phyloP scores from a whole-genome alignment of 2,113 vertebrate species.

The Dromiciops gliroides region DNA sequence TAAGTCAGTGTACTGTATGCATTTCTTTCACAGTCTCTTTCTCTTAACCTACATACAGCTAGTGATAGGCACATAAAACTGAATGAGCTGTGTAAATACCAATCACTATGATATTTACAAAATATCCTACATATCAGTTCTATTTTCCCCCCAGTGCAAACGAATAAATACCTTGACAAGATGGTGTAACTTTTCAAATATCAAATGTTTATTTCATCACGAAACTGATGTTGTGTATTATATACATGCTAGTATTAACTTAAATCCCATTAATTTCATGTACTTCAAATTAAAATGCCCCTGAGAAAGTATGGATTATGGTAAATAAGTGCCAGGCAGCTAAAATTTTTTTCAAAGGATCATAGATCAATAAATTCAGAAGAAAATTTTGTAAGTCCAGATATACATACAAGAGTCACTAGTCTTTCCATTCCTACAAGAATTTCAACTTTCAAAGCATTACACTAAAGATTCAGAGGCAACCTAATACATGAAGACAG shows the following conservation, averaged over 20 bases:
- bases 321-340: constrained; percentile 9
- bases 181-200: background rate
- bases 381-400: background rate
- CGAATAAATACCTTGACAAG: background rate
- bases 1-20: background rate
- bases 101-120: background rate
- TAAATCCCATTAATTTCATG: constrained; percentile 5
- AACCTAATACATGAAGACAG: constrained; percentile 20
- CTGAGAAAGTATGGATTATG: background rate
- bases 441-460: background rate
- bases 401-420: constrained; percentile 29
- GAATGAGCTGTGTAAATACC: constrained; percentile 48
- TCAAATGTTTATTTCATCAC: background rate
- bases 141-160: background rate
- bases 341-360: constrained; percentile 18
- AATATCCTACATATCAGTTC: background rate
- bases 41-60: constrained; percentile 11
- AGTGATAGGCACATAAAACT: background rate
- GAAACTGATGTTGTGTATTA: background rate
- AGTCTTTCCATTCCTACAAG: constrained; percentile 26
- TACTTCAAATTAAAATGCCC: constrained; percentile 26
- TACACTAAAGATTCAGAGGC: constrained; percentile 24
- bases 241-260: background rate
- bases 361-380: constrained; percentile 29
- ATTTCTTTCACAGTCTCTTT: constrained; percentile 35